phyloP scores from a whole-genome alignment of 2,113 vertebrate species.

The Pandion haliaetus region DNA sequence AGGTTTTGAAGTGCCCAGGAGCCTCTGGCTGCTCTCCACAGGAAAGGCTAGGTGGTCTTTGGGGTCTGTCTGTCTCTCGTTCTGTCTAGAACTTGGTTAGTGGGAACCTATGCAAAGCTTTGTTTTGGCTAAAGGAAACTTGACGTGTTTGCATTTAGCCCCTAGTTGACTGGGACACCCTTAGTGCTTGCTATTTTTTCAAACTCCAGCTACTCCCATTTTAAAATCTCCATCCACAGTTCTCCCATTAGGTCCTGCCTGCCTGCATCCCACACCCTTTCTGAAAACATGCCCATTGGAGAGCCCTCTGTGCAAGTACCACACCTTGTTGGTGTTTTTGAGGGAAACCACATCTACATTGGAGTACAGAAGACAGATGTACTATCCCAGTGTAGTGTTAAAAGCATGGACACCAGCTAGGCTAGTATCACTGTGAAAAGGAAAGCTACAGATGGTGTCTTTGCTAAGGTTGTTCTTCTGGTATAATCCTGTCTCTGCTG shows the following conservation, averaged over 20 bases:
- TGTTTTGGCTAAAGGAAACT: neutral
- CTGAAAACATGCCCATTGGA: neutral
- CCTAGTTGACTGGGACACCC: neutral
- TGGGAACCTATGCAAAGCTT: neutral
- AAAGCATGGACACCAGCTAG: neutral
- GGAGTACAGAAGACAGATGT: neutral
- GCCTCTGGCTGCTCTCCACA: neutral
- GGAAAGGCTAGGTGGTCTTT: neutral
- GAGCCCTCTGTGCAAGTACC: neutral
- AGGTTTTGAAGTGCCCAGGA: neutral
- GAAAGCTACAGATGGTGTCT: neutral
- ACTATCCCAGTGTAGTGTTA: neutral
- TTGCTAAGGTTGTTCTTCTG: neutral
- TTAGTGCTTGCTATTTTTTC: neutral
- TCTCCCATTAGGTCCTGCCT: neutral
- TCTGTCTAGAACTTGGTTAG: neutral
- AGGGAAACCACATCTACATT: neutral
- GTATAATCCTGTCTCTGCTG: neutral
- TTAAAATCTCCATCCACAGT: neutral
- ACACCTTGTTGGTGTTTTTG: neutral
- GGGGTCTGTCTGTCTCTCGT: neutral
- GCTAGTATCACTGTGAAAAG: neutral
- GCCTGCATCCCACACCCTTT: neutral
- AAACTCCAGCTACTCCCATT: neutral
- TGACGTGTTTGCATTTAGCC: neutral